Percentiles rank a stretch among this genome's conserved stretches.
Conservation (phyloP, 2,888 invertebrate genomes). For the Orchesellides sinensis region DNA sequence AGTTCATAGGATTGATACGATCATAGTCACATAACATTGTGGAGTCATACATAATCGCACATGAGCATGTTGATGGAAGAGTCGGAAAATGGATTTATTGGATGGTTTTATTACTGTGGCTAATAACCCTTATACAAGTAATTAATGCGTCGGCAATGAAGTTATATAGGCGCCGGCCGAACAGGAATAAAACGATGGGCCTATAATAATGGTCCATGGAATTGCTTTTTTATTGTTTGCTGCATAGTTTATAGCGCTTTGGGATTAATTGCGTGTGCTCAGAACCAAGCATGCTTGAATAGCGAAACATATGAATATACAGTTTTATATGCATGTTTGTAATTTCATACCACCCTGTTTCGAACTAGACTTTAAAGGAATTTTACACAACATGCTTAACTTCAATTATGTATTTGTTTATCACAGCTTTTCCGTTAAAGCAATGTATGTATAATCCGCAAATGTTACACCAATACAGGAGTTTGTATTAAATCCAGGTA, state of each 20-base stretch:
- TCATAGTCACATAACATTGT: too few relatives aligned
- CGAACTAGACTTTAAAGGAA: too few relatives aligned
- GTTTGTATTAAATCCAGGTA: too few relatives aligned
- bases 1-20: too few relatives aligned
- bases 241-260: conserved; percentile 60
- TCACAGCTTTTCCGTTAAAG: too few relatives aligned
- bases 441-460: too few relatives aligned
- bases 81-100: conserved; percentile 63
- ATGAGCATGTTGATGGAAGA: conserved; percentile 17
- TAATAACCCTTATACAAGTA: conserved; percentile 66
- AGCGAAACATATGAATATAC: conserved; percentile 1
- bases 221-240: conserved; percentile 61
- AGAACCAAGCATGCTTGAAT: conserved; percentile 24
- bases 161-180: conserved; percentile 62
- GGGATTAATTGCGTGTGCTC: conserved; percentile 63
- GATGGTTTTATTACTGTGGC: conserved; percentile 61
- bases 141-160: conserved; percentile 67
- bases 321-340: too few relatives aligned
- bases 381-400: too few relatives aligned
- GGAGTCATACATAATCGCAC: neutral
- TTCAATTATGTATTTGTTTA: too few relatives aligned
- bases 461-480: too few relatives aligned
- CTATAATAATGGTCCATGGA: conserved; percentile 59
- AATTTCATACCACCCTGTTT: too few relatives aligned
- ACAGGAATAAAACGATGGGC: conserved; percentile 17